Base-by-base conservation (phyloP, 64 coral and sea anemone genomes). In the Anthopleura sola region DNA sequence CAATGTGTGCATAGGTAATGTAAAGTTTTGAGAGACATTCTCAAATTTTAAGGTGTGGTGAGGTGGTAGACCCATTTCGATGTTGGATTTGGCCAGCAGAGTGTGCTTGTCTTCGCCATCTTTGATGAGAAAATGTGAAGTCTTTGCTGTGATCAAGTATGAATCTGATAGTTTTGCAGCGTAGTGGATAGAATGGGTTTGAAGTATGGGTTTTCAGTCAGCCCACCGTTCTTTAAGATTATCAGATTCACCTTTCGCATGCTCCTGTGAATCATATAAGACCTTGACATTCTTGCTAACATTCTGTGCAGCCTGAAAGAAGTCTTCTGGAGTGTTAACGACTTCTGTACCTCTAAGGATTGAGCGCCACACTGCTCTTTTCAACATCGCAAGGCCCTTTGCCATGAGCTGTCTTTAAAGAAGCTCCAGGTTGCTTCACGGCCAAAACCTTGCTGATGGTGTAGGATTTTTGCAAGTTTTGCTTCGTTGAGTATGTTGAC, bases 401-500 rank as follows among this genome's bases (percentile, higher is more conserved):
- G 12, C 86, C 87, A 74, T 93, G 87, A 48, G 91, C 91, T 26
- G 87, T 93, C n/a, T 26, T 93, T 82, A 82, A 93, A 88, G 47
- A 93, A 93, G 85, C 69, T 93, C 85, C 85, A 92, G 37, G 60
- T 66, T 4, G 85, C 91, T 31, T 88, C 83, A 82, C 17, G 37
- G 36, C 38, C 56, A 85, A 86, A 89, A 31, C 89, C 91, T 49
- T 81, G 40, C 36, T 53, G 21, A 53, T 92, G 91, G 80, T 62
- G n/a, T n/a, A n/a, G n/a, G n/a, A n/a, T n/a, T n/a, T n/a, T n/a
- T n/a, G n/a, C 46, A 48, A 3, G 46, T 48, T 48, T 48, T 48
- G 11, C 46, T 48, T 48, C 46, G 3, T 48, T 48, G 46, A 48
- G 46, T 48, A 11, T 3, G 46, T 48, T 48, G 3, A 48, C 46